A percentile compares a stretch with the other conserved stretches of the same genome.
These are phyloP conservation scores for Pseudococcus longispinus DNA, from an alignment of 2,888 invertebrate species.

Conservation along the genomic window DNA sequence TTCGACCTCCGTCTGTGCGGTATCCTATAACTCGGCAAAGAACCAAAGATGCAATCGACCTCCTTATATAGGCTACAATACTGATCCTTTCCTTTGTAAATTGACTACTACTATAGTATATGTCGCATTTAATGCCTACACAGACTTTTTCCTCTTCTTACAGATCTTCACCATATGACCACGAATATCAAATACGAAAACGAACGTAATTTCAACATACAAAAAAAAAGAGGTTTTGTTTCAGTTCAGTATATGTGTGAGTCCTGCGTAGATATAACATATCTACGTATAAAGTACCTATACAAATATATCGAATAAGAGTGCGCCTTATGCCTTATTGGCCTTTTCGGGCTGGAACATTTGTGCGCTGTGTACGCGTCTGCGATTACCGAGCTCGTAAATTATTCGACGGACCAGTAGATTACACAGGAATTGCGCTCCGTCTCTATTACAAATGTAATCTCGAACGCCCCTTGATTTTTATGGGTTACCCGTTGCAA, in stretches of 20 bases:
- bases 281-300: too few species aligned
- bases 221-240: not conserved
- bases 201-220: not conserved
- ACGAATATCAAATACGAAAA: not conserved
- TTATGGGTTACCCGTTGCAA: not conserved
- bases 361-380: not conserved
- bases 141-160: not conserved
- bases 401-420: not conserved
- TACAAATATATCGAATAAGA: not conserved
- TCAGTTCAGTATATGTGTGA: not conserved
- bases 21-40: not conserved
- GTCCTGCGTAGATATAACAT: too few species aligned
- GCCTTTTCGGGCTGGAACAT: not conserved
- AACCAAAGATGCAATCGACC: not conserved
- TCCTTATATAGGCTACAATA: not conserved
- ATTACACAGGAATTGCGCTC: not conserved
- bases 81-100: not conserved
- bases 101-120: not conserved
- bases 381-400: conserved; percentile 14
- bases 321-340: not conserved
- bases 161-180: not conserved
- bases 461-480: conserved; percentile 13
- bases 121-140: not conserved
- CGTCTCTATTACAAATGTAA: not conserved
- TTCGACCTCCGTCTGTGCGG: conserved; percentile 18